Percentiles rank a stretch among this genome's conserved stretches.
phyloP scores from a whole-genome alignment of 2,888 invertebrate species.

The Bruchidius siliquastri region DNA sequence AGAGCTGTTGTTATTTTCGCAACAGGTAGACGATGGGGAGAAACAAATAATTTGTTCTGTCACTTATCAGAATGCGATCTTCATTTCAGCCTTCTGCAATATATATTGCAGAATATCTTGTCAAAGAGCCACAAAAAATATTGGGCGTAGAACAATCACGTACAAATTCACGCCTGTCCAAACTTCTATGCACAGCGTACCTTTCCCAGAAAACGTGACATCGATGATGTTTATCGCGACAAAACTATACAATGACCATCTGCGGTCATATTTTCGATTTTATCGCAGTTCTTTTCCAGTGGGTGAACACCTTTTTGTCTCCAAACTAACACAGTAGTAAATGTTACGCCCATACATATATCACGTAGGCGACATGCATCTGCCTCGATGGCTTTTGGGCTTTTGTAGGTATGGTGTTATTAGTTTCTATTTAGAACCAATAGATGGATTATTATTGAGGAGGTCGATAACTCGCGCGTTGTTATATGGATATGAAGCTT shows the following conservation, averaged over 20 bases:
- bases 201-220: neutral
- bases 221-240: neutral
- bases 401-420: neutral
- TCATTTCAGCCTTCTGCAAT: neutral
- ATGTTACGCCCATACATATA: slow-evolving; percentile 32
- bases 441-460: no score
- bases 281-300: slow-evolving; percentile 26
- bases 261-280: slow-evolving; percentile 12
- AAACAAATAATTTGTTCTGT: neutral
- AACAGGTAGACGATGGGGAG: neutral
- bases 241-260: slow-evolving; percentile 9
- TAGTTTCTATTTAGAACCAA: no score
- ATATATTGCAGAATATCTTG: neutral
- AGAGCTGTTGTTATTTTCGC: no score
- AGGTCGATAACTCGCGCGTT: no score
- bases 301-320: slow-evolving; percentile 18
- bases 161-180: neutral
- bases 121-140: neutral
- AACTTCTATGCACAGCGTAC: neutral
- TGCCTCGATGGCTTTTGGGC: slow-evolving; percentile 12
- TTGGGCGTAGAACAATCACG: neutral
- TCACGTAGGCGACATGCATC: slow-evolving; percentile 32
- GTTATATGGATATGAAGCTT: no score
- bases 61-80: neutral
- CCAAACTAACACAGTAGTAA: slow-evolving; percentile 15